Conservation (phyloP, 2,113 vertebrate genomes). For the Balaenoptera acutorostrata region DNA sequence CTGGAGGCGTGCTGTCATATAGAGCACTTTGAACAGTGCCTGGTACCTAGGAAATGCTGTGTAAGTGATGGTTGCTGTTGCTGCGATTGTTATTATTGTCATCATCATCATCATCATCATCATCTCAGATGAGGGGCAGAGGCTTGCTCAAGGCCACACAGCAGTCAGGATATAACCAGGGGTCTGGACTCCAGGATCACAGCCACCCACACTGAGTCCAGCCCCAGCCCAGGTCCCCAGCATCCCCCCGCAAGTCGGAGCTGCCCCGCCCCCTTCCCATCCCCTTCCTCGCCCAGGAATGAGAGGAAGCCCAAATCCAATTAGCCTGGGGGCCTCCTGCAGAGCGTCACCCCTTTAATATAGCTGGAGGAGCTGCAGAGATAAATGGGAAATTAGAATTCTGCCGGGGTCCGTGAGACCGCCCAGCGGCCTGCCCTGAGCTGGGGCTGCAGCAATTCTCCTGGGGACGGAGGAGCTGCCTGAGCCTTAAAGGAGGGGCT, state of each 20-base stretch:
- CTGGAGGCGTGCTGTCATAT: accelerated
- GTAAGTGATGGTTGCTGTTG: neutral
- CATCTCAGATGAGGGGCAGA: neutral
- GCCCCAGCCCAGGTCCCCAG: neutral
- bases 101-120: accelerated
- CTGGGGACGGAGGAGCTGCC: neutral
- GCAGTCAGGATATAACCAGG: neutral
- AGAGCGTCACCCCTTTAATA: conserved; percentile 64
- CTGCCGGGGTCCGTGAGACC: conserved; percentile 62
- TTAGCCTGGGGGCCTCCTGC: conserved; percentile 75
- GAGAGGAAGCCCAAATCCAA: conserved; percentile 75
- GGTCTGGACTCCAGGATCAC: neutral
- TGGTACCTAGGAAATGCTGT: neutral
- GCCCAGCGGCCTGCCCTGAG: conserved; percentile 15
- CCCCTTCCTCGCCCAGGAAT: conserved; percentile 32
- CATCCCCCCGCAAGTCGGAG: neutral
- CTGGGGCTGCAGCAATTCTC: neutral
- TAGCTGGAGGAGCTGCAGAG: conserved; percentile 72
- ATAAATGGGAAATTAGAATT: conserved; percentile 80
- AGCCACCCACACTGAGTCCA: neutral
- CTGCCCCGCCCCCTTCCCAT: neutral
- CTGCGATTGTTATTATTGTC: neutral
- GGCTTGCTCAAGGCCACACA: neutral
- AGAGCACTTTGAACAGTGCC: neutral
- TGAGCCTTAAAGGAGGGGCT: neutral